phyloP scores from a whole-genome alignment of 2,888 invertebrate species.

The Perithous albicinctus region DNA sequence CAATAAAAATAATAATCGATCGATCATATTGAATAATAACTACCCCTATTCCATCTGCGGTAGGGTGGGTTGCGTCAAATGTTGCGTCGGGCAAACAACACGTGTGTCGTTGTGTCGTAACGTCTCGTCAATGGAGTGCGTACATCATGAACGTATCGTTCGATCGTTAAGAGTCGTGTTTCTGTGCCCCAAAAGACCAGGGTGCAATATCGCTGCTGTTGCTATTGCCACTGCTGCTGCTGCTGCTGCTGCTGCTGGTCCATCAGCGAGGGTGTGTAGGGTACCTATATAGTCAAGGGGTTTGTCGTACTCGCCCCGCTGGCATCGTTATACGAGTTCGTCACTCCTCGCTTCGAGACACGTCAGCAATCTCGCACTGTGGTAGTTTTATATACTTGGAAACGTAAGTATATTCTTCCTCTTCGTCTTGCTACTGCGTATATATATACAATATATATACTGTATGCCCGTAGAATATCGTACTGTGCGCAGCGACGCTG shows the following conservation, averaged over 20 bases:
- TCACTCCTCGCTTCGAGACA: conserved; percentile 53
- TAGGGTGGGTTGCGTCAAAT: conserved; percentile 64
- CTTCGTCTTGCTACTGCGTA: conserved; percentile 31
- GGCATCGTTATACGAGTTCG: conserved; percentile 61
- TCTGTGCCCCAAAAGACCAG: conserved; percentile 51
- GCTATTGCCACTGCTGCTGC: background rate
- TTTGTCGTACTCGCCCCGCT: conserved; percentile 45
- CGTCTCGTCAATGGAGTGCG: conserved; percentile 59
- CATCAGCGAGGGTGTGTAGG: conserved; percentile 39
- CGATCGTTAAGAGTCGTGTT: conserved; percentile 68
- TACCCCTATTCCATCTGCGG: conserved; percentile 52
- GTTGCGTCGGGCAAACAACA: conserved; percentile 69
- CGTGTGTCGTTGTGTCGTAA: conserved; percentile 64
- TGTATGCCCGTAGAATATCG: background rate
- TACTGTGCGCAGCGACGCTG: conserved; percentile 15
- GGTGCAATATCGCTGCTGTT: conserved; percentile 4
- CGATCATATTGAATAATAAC: conserved; percentile 65
- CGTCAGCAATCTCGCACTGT: conserved; percentile 59
- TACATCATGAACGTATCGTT: conserved; percentile 60
- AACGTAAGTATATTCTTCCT: conserved; percentile 15
- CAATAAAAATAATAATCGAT: conserved; percentile 42
- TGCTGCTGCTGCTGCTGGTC: conserved; percentile 36
- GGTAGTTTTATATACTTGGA: background rate
- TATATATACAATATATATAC: no score
- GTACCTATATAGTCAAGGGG: conserved; percentile 33